These are phyloP conservation scores for Pedicia rivosa DNA, from an alignment of 2,888 invertebrate species.

Conservation along the genomic window DNA sequence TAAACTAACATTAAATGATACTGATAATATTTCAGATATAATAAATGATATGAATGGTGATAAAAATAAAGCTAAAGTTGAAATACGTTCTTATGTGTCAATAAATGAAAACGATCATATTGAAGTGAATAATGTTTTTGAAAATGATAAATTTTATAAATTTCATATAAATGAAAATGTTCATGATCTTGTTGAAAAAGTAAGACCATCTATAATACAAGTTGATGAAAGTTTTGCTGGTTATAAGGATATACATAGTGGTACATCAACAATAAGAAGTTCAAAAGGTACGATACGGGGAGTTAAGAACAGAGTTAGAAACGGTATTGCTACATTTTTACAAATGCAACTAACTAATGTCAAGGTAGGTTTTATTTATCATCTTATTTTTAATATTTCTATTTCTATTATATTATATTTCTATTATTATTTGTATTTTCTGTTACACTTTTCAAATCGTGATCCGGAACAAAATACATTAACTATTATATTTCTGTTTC, in stretches of 20 bases:
- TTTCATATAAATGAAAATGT: constrained; percentile 67
- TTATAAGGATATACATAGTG: constrained; percentile 52
- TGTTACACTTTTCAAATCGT: too few species aligned
- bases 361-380: constrained; percentile 53
- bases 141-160: constrained; percentile 64
- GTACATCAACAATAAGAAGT: constrained; percentile 69
- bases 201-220: not conserved
- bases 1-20: constrained; percentile 21
- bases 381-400: too few species aligned
- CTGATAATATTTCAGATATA: not conserved
- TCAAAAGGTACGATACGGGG: constrained; percentile 86
- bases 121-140: constrained; percentile 33
- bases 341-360: constrained; percentile 57
- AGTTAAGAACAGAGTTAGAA: constrained; percentile 84
- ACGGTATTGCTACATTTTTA: constrained; percentile 89
- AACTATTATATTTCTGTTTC: too few species aligned
- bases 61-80: constrained; percentile 3
- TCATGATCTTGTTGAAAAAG: constrained; percentile 17
- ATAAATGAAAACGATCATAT: not conserved
- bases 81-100: not conserved
- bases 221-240: constrained; percentile 65
- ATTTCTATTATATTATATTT: not conserved
- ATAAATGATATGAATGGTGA: too few species aligned
- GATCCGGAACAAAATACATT: too few species aligned
- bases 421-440: too few species aligned